Percentiles rank a stretch among this genome's conserved stretches.
Evolutionary conservation across 2,113 vertebrate genomes (phyloP).

Genomic region (Felis chaus): DNA sequence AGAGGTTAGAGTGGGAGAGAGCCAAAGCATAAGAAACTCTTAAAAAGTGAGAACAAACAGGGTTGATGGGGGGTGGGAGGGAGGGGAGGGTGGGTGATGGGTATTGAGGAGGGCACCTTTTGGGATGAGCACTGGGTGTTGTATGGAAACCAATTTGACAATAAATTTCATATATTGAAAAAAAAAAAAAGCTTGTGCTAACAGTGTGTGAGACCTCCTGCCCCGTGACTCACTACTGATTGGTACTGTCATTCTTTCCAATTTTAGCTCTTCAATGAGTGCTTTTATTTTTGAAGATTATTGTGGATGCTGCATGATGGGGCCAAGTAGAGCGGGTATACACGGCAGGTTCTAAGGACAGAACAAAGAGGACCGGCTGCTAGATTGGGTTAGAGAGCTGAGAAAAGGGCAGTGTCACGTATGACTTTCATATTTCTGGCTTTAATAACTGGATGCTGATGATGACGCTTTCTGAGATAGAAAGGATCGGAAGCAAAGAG

Average conservation of each 20-base stretch:
- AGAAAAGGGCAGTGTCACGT: background rate
- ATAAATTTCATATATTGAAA: too few relatives aligned
- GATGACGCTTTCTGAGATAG: background rate
- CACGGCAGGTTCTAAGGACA: background rate
- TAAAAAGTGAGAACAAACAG: too few relatives aligned
- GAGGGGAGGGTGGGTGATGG: too few relatives aligned
- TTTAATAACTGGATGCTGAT: background rate
- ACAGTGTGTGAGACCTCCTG: accelerated
- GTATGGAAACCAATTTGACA: too few relatives aligned
- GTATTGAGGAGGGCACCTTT: too few relatives aligned
- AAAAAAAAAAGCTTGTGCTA: background rate
- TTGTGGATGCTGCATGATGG: too few relatives aligned
- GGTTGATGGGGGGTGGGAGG: too few relatives aligned
- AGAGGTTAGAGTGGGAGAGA: too few relatives aligned
- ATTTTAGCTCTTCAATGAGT: background rate
- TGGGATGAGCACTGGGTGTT: too few relatives aligned
- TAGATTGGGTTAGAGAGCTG: background rate
- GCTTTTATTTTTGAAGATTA: background rate
- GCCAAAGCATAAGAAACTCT: too few relatives aligned
- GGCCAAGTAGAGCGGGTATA: background rate
- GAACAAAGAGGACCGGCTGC: background rate
- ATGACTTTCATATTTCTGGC: accelerated
- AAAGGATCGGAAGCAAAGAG: background rate
- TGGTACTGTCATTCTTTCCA: background rate
- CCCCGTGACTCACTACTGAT: background rate